Conservation (phyloP, 2,888 invertebrate genomes). For the Sicus ferrugineus region DNA sequence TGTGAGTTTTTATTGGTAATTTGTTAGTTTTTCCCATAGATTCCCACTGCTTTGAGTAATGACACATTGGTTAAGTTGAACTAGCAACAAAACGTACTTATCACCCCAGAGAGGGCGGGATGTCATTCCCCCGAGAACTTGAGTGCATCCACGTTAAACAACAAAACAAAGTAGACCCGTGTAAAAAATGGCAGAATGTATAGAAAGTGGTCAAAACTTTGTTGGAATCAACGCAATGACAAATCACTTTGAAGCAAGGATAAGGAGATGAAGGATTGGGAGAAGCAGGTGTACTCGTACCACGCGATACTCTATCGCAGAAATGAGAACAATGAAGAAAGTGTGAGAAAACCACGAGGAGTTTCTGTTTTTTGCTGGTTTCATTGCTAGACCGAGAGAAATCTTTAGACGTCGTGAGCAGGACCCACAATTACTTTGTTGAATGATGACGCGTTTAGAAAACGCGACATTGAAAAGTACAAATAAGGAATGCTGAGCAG, state of each 20-base stretch:
- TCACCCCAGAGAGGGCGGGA: background rate
- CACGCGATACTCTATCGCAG: no score
- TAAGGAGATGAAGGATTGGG: background rate
- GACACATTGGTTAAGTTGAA: constrained; percentile 10
- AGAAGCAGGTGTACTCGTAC: no score
- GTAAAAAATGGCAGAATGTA: constrained; percentile 10
- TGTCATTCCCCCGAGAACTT: background rate
- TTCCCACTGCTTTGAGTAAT: constrained; percentile 25
- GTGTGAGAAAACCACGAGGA: no score
- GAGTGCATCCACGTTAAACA: background rate
- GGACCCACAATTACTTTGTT: no score
- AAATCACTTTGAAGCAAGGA: constrained; percentile 27
- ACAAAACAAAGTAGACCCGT: constrained; percentile 2
- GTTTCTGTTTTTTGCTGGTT: no score
- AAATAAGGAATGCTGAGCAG: no score
- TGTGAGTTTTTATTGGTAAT: background rate
- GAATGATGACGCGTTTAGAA: no score
- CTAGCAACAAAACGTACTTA: background rate
- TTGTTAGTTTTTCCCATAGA: constrained; percentile 19
- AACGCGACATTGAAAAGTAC: no score
- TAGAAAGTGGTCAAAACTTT: constrained; percentile 21
- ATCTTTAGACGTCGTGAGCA: no score
- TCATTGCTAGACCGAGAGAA: no score
- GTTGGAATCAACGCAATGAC: constrained; percentile 38
- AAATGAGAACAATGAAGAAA: no score